Percentiles rank a stretch among this genome's conserved stretches.
phyloP scores from a whole-genome alignment of 2,113 vertebrate genomes.

The Gambusia affinis region DNA sequence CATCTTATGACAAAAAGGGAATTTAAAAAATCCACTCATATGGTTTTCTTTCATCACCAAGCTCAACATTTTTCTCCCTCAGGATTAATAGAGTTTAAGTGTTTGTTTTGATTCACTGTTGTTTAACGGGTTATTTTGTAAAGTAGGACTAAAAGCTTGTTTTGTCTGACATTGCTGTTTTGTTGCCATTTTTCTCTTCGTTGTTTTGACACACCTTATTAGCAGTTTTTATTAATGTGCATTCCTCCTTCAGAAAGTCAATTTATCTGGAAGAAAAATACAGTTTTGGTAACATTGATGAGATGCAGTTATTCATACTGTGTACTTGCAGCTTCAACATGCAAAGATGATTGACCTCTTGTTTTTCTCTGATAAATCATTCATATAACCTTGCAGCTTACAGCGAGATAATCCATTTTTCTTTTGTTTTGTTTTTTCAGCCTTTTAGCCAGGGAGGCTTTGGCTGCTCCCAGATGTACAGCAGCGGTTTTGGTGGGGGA shows the following conservation, averaged over 20 bases:
- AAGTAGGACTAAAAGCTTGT: neutral
- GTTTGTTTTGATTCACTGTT: slow-evolving; percentile 30
- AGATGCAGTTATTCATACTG: neutral
- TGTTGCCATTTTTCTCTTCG: neutral
- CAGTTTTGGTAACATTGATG: neutral
- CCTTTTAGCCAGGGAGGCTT: slow-evolving; percentile 87
- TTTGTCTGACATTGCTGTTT: slow-evolving; percentile 16
- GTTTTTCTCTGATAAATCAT: neutral
- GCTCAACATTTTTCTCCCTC: slow-evolving; percentile 18
- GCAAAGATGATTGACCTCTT: neutral
- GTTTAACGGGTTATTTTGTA: slow-evolving; percentile 17
- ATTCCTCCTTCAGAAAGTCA: neutral
- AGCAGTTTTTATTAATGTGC: neutral
- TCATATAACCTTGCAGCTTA: neutral
- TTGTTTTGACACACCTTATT: slow-evolving; percentile 16
- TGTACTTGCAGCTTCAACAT: neutral
- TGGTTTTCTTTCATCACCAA: slow-evolving; percentile 42
- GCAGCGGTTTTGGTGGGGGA: slow-evolving; percentile 86
- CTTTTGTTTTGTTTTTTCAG: slow-evolving; percentile 52
- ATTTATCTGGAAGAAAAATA: neutral
- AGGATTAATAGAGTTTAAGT: neutral
- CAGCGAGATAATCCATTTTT: neutral
- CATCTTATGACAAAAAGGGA: neutral
- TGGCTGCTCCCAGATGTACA: slow-evolving; percentile 93
- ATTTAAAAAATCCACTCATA: slow-evolving; percentile 16